phyloP scores from a whole-genome alignment of 2,797 vertebrate species.

The Ciconia nigra region DNA sequence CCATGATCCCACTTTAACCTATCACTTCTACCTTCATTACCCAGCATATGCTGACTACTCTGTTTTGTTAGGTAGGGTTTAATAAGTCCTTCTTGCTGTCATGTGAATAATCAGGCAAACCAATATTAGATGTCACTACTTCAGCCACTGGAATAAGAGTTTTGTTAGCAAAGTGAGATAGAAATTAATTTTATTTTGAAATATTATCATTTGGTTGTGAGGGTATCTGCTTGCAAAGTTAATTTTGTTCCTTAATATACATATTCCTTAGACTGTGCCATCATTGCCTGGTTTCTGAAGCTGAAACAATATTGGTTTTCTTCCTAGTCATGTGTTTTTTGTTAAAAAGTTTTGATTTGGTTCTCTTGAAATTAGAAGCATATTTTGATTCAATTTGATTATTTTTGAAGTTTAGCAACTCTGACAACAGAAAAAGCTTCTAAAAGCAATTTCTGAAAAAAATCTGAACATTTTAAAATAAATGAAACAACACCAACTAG shows the following conservation, averaged over 20 bases:
- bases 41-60: neutral
- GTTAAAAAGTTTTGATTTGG: slow-evolving; percentile 43
- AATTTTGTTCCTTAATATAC: neutral
- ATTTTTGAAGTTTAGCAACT: neutral
- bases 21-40: neutral
- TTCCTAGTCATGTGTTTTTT: slow-evolving; percentile 22
- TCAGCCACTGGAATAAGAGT: neutral
- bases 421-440: neutral
- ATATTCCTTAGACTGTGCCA: neutral
- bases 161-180: neutral
- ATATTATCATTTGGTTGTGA: neutral
- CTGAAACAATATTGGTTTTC: slow-evolving; percentile 34
- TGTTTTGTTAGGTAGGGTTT: neutral
- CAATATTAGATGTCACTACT: neutral
- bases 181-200: neutral
- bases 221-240: neutral
- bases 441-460: neutral
- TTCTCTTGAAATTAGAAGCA: neutral
- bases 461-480: neutral
- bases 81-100: neutral
- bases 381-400: neutral
- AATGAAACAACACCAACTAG: neutral
- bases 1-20: neutral
- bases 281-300: slow-evolving; percentile 46
- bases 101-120: neutral